These are phyloP conservation scores for Deroptyus accipitrinus DNA, from an alignment of 2,113 vertebrate genomes.

Conservation along the genomic window DNA sequence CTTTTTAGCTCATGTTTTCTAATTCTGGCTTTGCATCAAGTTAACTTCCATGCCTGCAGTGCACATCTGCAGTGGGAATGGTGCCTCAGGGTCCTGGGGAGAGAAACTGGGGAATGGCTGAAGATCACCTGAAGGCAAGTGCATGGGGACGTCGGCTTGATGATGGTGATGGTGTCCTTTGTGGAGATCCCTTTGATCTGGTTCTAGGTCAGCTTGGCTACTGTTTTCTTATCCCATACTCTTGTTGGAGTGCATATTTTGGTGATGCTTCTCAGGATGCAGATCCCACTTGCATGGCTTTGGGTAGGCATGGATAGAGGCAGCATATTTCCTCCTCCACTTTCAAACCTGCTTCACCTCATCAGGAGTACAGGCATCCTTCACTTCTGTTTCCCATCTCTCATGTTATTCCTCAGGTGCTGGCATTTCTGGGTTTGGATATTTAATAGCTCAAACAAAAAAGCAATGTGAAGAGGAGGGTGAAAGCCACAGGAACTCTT, in stretches of 20 bases:
- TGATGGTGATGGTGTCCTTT: background rate
- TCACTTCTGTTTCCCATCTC: background rate
- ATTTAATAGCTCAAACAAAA: background rate
- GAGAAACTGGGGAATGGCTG: background rate
- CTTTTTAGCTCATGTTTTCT: background rate
- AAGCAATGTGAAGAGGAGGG: background rate
- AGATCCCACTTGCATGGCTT: background rate
- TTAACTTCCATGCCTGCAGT: background rate
- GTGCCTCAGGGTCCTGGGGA: background rate
- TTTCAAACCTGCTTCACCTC: background rate
- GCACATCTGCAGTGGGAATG: background rate
- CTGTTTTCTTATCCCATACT: background rate
- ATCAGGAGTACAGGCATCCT: background rate
- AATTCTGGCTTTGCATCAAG: background rate
- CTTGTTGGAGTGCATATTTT: background rate
- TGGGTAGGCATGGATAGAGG: background rate
- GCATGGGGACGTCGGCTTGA: fast-evolving
- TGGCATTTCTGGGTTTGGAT: background rate
- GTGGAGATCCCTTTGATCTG: background rate
- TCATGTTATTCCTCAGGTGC: background rate
- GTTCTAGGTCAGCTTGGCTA: background rate
- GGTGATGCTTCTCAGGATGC: background rate
- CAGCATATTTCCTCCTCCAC: background rate
- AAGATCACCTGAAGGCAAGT: background rate
- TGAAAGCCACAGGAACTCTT: background rate